Base-by-base conservation (phyloP, 1,140 invertebrate genomes). In the Chrysopa pallens region DNA sequence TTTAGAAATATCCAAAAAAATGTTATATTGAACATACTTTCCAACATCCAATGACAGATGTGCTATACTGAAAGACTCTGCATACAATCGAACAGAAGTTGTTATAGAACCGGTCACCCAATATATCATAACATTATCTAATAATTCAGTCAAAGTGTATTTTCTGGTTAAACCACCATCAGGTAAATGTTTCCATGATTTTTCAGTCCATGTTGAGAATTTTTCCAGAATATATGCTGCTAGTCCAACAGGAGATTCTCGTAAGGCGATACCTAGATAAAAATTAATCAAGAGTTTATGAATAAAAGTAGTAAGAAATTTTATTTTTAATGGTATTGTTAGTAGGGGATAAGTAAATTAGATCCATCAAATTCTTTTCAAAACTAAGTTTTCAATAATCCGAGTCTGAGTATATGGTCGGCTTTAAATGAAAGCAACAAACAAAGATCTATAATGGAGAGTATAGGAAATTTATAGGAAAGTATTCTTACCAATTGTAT, bases 91-190 rank as follows among this genome's bases (percentile, higher is more conserved):
- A 52, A 74, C 64, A 1, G 83, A 82, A 0, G 81, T 79, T 0
- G 80, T 83, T 2, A 89, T 82, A 1, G 75, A 75, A 44, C 75
- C 74, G 0, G 78, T 76, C 0, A 78, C 52, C 78, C 85, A 94
- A 58, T 92, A 94, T 27, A 92, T 59, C 82, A 90, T 92, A 0
- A 93, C 54, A 54, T 90, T 89, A 47, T 91, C 89, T 4, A 94
- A 60, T 4, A 93, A 58, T 48, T 88, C 80, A 39, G 86, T 80
- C 38, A 80, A 59, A 0, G 67, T 70, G 50, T 63, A 82, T 42
- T 69, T 68, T 38, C 69, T 64, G 0, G 68, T 66, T 0, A 92
- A 52, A 1, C 83, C 84, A 12, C 86, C 88, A 58, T 92, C 83
- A 0, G 62, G 51, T 13, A 69, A 56, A 1, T 63, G 40, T 44